Base-by-base conservation (phyloP, 2,797 vertebrate genomes). In the Myotis pilosus region DNA sequence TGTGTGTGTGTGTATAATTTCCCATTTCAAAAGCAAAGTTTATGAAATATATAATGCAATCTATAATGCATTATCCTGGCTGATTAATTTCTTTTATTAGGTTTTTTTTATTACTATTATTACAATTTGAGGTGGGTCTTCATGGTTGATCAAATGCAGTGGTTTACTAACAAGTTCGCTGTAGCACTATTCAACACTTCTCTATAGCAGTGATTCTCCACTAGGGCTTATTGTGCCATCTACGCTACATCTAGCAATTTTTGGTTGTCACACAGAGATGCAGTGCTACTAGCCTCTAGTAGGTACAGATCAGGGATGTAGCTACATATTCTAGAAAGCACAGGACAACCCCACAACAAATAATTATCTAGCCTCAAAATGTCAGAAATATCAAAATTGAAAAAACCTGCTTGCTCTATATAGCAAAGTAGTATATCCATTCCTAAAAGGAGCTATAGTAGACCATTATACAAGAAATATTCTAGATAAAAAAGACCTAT, bases 11-110 rank as follows among this genome's bases (percentile, higher is more conserved):
- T 8, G 38, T 44, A 30, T 41, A 71, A 66, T 7, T 9, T 68
- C 71, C 38, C 66, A 94, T 87, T 91, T 62, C 25, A 44, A 62
- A 76, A 62, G 51, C 76, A 51, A 82, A 92, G 36, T 17, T 84
- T 84, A 85, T 80, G 30, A 95, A 90, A 91, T 76, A 76, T 25
- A 51, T n/a, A 68, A 94, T 49, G 20, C 19, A 47, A 92, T 44
- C 11, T 55, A 60, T 55, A 86, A 86, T 75, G 68, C 22, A 85
- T 44, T 47, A 60, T 62, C 13, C 62, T 87, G 30, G 30, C 12
- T 72, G 15, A 88, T 68, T 60, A 17, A 76, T 41, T 72, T 94
- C 33, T 49, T 87, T 82, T 85, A 78, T 30, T 28, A 68, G 38
- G n/a, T 85, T 81, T 55, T 55, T 23, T 10, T 85, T 68, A 36